Evolutionary conservation across 2,888 invertebrate genomes (phyloP), one percentile per base, ranked within the genome.

Genomic region (Hemaris fuciformis): DNA sequence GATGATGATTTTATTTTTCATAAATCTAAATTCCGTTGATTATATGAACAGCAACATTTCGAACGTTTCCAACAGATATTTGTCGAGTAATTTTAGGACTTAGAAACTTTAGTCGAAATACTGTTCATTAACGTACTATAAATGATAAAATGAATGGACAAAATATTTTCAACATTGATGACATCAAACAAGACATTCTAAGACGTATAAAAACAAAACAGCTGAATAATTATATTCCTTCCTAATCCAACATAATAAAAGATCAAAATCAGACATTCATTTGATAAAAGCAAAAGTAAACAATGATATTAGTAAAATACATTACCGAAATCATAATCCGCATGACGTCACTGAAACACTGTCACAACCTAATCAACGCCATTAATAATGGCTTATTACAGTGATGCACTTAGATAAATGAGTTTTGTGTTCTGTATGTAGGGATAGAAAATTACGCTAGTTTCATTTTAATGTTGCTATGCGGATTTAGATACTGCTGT

Each of bases 251-350:
- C 18, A 43, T 10, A 7, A 43, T 20, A 10, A 43, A 20, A 43
- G 18, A 43, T 18, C 43, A 43, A 43, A 43, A 27, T 7, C 20
- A 18, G 3, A 10, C 43, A 43, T 20, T 43, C 43, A 3, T 43
- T 27, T 43, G 20, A 45, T 10, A 22, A 48, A 27, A 27, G 23
- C 6, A 1, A 53, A 53, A 53, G 10, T 8, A 18, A 53, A 31
- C 7, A 53, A 53, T 31, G 18, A 31, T 0, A 13, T 22, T 31
- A 53, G 31, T 31, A 18, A 23, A 23, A 18, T 31, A 53, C 53
- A 34, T 59, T 46, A 59, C 59, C 34, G 22, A 59, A 38, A 27
- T 34, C 46, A 45, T 45, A 59, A 59, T 59, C 59, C 22, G 31
- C 7, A 22, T 34, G 18, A 22, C 34, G 20, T 46, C 20, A 22